These are phyloP conservation scores for Lagria hirta DNA, from an alignment of 2,888 invertebrate species.

Conservation along the genomic window DNA sequence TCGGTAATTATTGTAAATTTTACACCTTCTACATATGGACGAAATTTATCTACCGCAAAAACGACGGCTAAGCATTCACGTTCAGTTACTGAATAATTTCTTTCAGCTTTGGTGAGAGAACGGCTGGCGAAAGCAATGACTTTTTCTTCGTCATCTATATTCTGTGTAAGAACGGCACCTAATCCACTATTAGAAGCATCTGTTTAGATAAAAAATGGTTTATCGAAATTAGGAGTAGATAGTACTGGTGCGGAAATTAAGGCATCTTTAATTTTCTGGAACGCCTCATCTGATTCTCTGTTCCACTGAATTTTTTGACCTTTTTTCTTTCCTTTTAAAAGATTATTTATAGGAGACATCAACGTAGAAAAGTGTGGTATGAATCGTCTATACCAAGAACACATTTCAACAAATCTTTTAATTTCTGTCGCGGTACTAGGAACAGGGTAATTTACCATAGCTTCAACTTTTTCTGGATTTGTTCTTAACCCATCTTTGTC, in stretches of 20 bases:
- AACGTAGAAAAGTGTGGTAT: slow-evolving; percentile 1
- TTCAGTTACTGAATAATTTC: slow-evolving; percentile 37
- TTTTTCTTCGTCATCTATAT: slow-evolving; percentile 27
- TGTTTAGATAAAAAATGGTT: slow-evolving; percentile 28
- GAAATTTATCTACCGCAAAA: slow-evolving; percentile 31
- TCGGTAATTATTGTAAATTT: slow-evolving; percentile 33
- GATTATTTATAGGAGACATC: background rate
- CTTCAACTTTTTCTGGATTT: slow-evolving; percentile 1
- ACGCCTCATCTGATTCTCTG: slow-evolving; percentile 31
- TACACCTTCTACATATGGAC: slow-evolving; percentile 36
- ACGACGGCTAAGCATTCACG: slow-evolving; percentile 35
- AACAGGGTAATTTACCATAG: background rate
- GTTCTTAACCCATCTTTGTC: background rate
- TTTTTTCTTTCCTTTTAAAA: slow-evolving; percentile 22
- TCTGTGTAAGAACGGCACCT: slow-evolving; percentile 34
- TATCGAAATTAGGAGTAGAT: slow-evolving; percentile 29
- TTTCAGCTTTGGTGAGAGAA: slow-evolving; percentile 31
- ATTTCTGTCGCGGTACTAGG: background rate
- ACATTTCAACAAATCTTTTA: background rate
- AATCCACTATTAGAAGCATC: slow-evolving; percentile 39
- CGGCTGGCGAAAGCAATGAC: slow-evolving; percentile 37
- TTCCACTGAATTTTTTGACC: slow-evolving; percentile 31
- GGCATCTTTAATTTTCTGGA: slow-evolving; percentile 22
- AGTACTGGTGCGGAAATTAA: slow-evolving; percentile 27
- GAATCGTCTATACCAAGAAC: slow-evolving; percentile 1